Evolutionary conservation across 2,797 vertebrate genomes (phyloP).

Genomic region (Mus minutoides): DNA sequence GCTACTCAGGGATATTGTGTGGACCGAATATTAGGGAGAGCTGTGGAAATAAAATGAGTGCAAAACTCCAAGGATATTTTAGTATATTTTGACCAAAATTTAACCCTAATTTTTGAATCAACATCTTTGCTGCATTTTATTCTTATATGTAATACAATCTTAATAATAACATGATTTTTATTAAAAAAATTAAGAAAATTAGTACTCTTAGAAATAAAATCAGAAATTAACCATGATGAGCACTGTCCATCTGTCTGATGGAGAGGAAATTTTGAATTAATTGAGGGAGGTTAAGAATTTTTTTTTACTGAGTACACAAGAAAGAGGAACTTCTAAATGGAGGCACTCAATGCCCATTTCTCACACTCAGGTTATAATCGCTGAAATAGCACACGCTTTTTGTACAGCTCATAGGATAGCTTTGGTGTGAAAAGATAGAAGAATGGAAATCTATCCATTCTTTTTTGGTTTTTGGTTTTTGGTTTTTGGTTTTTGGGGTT

Average conservation of each 20-base stretch:
- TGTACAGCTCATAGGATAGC: no score
- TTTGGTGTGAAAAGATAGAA: no score
- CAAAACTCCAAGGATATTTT: background rate
- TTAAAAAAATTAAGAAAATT: background rate
- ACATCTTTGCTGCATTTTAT: background rate
- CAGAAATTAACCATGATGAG: background rate
- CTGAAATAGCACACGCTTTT: no score
- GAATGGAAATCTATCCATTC: no score
- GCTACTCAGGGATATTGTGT: background rate
- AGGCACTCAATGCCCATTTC: background rate
- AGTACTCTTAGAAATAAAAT: background rate
- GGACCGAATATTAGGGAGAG: background rate
- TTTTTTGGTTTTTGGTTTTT: no score
- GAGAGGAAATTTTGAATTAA: background rate
- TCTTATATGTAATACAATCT: background rate
- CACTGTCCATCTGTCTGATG: background rate
- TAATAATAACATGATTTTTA: background rate
- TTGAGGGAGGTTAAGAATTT: background rate
- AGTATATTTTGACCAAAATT: background rate
- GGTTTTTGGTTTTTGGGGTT: no score
- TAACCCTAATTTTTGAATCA: background rate
- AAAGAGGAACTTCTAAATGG: background rate
- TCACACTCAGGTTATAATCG: no score
- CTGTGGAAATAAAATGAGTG: background rate
- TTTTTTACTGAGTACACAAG: background rate